Evolutionary conservation across 2,888 invertebrate species (phyloP).

Genomic region (Metellina segmentata): DNA sequence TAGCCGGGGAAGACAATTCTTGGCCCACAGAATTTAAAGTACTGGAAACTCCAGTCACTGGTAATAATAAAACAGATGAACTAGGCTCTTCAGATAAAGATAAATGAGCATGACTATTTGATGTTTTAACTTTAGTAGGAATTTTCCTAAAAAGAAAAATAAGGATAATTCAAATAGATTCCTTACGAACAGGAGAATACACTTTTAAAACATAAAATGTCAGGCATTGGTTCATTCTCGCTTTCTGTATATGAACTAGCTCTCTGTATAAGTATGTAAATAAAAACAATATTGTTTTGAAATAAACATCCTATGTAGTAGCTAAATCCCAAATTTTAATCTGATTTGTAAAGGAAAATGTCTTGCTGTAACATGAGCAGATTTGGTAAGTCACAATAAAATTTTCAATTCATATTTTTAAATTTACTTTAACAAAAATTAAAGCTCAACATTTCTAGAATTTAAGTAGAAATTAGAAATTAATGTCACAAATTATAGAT

Average conservation of each 20-base stretch:
- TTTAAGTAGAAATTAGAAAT: neutral
- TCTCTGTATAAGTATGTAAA: no score
- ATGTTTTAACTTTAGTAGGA: conserved; percentile 69
- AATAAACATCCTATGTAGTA: no score
- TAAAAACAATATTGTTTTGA: no score
- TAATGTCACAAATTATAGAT: neutral
- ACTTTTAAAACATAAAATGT: no score
- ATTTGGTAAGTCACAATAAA: no score
- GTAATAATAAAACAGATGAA: conserved; percentile 72
- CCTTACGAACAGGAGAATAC: no score
- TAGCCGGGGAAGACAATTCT: conserved; percentile 76
- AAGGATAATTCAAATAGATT: no score
- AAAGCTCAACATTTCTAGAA: neutral
- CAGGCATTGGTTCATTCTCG: no score
- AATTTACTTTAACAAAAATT: neutral
- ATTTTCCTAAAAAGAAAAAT: conserved; percentile 61
- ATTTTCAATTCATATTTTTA: neutral
- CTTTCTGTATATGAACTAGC: no score
- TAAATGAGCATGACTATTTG: conserved; percentile 76
- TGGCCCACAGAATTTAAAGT: conserved; percentile 67
- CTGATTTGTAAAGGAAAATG: no score
- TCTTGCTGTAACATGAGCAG: no score
- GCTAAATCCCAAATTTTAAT: no score
- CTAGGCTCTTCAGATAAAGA: conserved; percentile 73
- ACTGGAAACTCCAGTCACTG: conserved; percentile 72